Evolutionary conservation across 2,888 invertebrate genomes (phyloP), one percentile per base, ranked within the genome.

Genomic region (Criorhina ranunculi): DNA sequence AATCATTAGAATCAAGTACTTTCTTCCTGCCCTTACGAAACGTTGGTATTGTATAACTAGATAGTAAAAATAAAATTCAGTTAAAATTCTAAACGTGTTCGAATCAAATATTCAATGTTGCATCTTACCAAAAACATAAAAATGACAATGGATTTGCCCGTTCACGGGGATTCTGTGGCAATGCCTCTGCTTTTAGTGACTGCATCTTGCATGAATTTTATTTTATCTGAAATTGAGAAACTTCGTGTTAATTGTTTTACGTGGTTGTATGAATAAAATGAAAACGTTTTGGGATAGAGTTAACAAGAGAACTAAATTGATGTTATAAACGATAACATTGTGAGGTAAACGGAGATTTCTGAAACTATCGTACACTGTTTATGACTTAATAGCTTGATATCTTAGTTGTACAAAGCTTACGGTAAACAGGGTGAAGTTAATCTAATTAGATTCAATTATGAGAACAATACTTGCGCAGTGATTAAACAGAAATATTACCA

Each of bases 11-110:
- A 86, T 95, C 95, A 57, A 98, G 91, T 60, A 95, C 94, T 88
- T 96, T 94, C 73, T 93, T 93, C 88, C 94, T 94, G 0, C 97
- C 97, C 89, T 94, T 94, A 87, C 94, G 94, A 91, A 97, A 97
- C 88, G 96, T 92, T 5, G 95, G 95, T 89, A 96, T 92, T 70
- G 96, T 95, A 95, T 96, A 97, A 91, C 95, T 95, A 89, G 42
- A 93, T 92, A 86, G 73, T 51, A 5, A 79, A 46, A 17, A 19
- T 11, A 19, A 35, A 8, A 44, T 12, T 15, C 6, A 24, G 7
- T 15, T 31, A 44, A 44, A 17, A 6, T 37, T 46, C 19, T 9
- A 17, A 11, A 57, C 9, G 33, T 17, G 5, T 46, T 46, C 46
- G n/a, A n/a, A n/a, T 5, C 19, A 55, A 19, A 37, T n/a, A 53